These are phyloP conservation scores for Sebastes iracundus DNA, from an alignment of 2,797 vertebrate species.

Conservation along the genomic window DNA sequence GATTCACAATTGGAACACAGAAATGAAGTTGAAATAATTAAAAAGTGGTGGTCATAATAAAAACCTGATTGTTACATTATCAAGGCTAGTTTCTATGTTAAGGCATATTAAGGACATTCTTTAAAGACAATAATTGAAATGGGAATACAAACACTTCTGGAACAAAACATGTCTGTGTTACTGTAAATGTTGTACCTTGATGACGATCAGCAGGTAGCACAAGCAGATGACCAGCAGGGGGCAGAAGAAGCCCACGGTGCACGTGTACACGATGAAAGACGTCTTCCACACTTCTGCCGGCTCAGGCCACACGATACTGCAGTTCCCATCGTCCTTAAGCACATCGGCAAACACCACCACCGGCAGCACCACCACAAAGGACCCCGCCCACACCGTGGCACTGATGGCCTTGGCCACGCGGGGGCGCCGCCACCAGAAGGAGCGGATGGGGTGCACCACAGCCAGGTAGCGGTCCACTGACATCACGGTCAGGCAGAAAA, in stretches of 20 bases:
- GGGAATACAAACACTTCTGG: no score
- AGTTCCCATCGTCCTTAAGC: conserved; percentile 89
- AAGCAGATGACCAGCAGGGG: conserved; percentile 93
- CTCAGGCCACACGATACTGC: conserved; percentile 96
- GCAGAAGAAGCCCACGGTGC: conserved; percentile 91
- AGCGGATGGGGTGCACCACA: conserved; percentile 92
- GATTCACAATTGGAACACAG: no score
- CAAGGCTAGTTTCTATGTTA: no score
- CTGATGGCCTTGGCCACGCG: conserved; percentile 90
- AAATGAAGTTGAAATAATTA: no score
- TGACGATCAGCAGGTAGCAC: conserved; percentile 93
- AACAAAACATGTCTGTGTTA: no score
- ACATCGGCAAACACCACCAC: conserved; percentile 91
- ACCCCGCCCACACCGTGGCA: conserved; percentile 87
- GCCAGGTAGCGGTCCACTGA: conserved; percentile 96
- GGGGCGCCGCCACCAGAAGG: conserved; percentile 90
- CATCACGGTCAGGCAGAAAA: conserved; percentile 97
- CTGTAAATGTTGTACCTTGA: conserved; percentile 80
- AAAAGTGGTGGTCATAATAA: no score
- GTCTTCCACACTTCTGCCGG: conserved; percentile 91
- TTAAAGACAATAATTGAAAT: no score
- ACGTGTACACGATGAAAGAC: conserved; percentile 91
- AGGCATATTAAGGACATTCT: rapidly evolving
- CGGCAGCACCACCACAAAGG: conserved; percentile 91
- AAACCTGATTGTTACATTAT: no score